phyloP scores from a whole-genome alignment of 2,797 vertebrate genomes.

The Platyrinchus mystaceus region DNA sequence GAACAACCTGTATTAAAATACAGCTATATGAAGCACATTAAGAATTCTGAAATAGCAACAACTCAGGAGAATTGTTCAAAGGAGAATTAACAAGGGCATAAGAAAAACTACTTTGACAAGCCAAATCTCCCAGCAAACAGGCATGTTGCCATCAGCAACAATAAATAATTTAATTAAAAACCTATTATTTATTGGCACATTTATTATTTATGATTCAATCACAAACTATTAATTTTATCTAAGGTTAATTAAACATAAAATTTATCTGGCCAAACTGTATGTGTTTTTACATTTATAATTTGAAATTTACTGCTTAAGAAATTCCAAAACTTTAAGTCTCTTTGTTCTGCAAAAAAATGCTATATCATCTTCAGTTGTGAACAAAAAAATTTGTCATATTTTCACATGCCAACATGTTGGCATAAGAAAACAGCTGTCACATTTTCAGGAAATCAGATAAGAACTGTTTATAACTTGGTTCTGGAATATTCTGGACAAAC shows the following conservation, averaged over 20 bases:
- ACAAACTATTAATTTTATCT: background rate
- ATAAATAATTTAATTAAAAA: background rate
- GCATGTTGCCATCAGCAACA: background rate
- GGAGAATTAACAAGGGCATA: background rate
- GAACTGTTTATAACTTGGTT: background rate
- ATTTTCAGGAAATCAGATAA: background rate
- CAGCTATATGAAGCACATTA: background rate
- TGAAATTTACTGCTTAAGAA: background rate
- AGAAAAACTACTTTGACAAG: background rate
- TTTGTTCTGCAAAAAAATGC: background rate
- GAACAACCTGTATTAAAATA: background rate
- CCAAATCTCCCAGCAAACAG: background rate
- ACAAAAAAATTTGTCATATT: background rate
- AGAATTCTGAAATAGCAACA: background rate
- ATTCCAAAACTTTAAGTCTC: background rate
- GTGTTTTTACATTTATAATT: background rate
- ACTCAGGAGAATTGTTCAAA: background rate
- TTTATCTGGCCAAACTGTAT: background rate
- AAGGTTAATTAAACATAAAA: background rate
- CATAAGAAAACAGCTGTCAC: background rate
- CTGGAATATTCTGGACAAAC: background rate
- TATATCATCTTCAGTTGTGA: background rate
- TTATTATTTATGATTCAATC: background rate
- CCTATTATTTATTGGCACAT: background rate
- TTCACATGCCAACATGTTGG: background rate